phyloP scores from a whole-genome alignment of 2,888 invertebrate species.

The Ceratothoa steindachneri region DNA sequence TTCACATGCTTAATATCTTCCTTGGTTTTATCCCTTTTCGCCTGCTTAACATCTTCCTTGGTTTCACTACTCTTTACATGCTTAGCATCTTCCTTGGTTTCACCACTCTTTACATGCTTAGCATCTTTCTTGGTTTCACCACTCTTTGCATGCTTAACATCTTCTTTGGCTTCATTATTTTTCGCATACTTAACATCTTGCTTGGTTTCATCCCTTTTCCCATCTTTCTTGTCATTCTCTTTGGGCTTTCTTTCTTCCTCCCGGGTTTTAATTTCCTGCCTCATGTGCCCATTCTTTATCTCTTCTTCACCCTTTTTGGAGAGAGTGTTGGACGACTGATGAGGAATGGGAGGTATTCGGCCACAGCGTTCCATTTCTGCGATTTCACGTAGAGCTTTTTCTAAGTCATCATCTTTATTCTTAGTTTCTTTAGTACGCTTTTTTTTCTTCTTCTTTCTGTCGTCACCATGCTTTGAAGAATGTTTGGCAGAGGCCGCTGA shows the following conservation, averaged over 20 bases:
- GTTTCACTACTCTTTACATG: too few relatives aligned
- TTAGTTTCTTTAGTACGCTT: slow-evolving; percentile 20
- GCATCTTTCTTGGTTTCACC: too few relatives aligned
- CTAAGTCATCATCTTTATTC: slow-evolving; percentile 40
- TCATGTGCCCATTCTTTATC: neutral
- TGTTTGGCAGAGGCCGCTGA: neutral
- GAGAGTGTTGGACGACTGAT: neutral
- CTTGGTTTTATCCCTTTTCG: too few relatives aligned
- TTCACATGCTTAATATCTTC: too few relatives aligned
- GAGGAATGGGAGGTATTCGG: slow-evolving; percentile 14
- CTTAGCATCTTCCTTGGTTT: too few relatives aligned
- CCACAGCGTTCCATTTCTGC: slow-evolving; percentile 44
- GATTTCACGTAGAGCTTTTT: slow-evolving; percentile 45
- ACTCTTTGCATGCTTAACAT: too few relatives aligned
- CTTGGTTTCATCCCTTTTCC: neutral
- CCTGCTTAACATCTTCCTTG: too few relatives aligned
- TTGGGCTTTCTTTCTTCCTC: neutral
- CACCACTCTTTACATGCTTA: too few relatives aligned
- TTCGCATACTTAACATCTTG: too few relatives aligned
- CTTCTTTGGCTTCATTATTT: too few relatives aligned
- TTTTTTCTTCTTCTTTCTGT: slow-evolving; percentile 43
- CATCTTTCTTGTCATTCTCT: neutral
- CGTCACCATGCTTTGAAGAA: slow-evolving; percentile 15
- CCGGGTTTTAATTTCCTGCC: neutral
- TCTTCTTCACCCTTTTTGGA: neutral